Evolutionary conservation across 2,797 vertebrate species (phyloP).

Genomic region (Epinephelus awoara): DNA sequence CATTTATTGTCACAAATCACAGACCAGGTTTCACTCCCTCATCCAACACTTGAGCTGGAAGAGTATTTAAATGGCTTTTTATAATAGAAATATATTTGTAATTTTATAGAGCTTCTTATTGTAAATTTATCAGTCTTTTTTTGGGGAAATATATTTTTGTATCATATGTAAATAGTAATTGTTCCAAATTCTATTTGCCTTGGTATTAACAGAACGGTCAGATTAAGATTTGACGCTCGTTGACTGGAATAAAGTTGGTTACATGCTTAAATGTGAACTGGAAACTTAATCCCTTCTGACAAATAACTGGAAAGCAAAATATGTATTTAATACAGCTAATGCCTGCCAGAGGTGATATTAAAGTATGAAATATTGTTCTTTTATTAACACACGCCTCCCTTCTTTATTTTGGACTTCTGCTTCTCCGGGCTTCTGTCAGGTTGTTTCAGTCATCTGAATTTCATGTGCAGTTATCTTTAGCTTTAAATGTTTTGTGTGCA

Average conservation of each 20-base stretch:
- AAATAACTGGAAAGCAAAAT: constrained; percentile 73
- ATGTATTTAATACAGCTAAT: constrained; percentile 79
- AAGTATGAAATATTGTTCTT: constrained; percentile 70
- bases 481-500: too few species aligned
- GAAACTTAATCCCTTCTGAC: constrained; percentile 62
- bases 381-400: constrained; percentile 26
- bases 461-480: not conserved
- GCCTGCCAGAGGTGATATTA: constrained; percentile 71
- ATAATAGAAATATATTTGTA: constrained; percentile 92
- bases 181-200: constrained; percentile 74
- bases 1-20: constrained; percentile 17
- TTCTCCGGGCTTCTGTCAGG: not conserved
- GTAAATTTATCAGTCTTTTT: constrained; percentile 83
- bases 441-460: not conserved
- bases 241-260: constrained; percentile 56
- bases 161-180: constrained; percentile 87
- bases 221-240: constrained; percentile 53
- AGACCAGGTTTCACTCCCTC: constrained; percentile 58
- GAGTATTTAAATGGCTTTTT: constrained; percentile 92
- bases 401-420: constrained; percentile 39
- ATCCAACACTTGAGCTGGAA: constrained; percentile 83
- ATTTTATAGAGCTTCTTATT: constrained; percentile 93
- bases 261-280: constrained; percentile 71
- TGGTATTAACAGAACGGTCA: constrained; percentile 66
- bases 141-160: constrained; percentile 98